Evolutionary conservation across 2,797 vertebrate genomes (phyloP), one percentile per base, ranked within the genome.

Genomic region (Phataginus tetradactyla): DNA sequence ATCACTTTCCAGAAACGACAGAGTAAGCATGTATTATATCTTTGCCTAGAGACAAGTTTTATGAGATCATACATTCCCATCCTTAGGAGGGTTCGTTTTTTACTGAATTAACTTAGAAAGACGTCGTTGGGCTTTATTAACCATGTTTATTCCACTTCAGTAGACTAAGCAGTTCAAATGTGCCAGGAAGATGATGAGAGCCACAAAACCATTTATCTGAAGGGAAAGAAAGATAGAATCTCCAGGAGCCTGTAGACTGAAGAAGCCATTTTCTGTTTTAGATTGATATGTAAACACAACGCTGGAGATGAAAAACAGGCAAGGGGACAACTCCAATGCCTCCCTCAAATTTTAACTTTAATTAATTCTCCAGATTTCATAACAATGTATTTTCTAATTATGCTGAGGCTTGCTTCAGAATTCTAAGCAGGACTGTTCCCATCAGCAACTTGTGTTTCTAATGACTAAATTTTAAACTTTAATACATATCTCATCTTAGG

Each of bases 281-380:
- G 88, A 90, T 86, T 92, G 81, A 92, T 79, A 51, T 7, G 77
- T 49, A 95, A 91, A 80, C 53, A 74, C 42, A 81, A 42, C 55
- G 64, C 85, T 63, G 23, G 69, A 74, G 85, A 86, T 5, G 11
- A 94, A 89, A 90, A 14, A 9, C 0, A 2, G 5, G 71, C 12
- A 2, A 3, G 75, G 78, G 68, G 91, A 96, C 23, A 0, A 39
- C 90, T 92, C 71, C 87, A 92, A 51, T 5, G 79, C 14, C 21
- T 59, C 57, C 39, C 69, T 96, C 94, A 14, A 75, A 94, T 94
- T 96, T 93, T 86, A 94, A 86, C 72, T 94, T 95, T 91, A 95
- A 96, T 96, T 96, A 97, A 95, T 95, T 79, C 59, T 92, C 79
- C 34, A 79, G 8, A 66, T 96, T 96, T 96, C 92, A 61, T 64